Base-by-base conservation (phyloP, 2,888 invertebrate species). In the Andricus curvator region DNA sequence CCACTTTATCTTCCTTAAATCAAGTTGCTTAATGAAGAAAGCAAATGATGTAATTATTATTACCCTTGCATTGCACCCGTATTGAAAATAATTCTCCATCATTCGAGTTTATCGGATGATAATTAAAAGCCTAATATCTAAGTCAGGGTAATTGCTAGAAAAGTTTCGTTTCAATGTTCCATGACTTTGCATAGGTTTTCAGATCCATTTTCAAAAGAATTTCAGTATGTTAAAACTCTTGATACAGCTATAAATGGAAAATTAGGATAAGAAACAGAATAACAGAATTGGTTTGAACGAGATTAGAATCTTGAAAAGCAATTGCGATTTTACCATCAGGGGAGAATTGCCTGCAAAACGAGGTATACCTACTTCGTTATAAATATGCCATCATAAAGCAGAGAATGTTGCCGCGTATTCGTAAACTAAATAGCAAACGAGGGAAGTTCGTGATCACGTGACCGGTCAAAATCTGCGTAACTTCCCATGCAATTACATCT, bases 361-460 rank as follows among this genome's bases (percentile, higher is more conserved):
- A 22, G 60, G 51, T 22, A 13, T 60, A 22, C 4, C 13, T 60
- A 22, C 22, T 60, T 67, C 41, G n/a, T 37, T 67, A 67, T 37
- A 9, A 67, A 67, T 33, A 9, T 20, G 37, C 20, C 67, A 41
- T 33, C 67, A 67, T 67, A 67, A 67, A 67, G 20, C 44, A 4
- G 15, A 67, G 44, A 41, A 33, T 20, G 11, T 37, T 41, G 22
- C 33, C 1, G 17, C n/a, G 33, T 67, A 67, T 67, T 67, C n/a
- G 67, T 37, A n/a, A 44, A 67, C 44, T 41, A 25, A 67, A 67
- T 67, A 25, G 37, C 37, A 67, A 67, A 67, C 20, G 37, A 67
- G 67, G 37, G 20, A 13, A 15, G 25, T 25, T 62, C 62, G 62
- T 67, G 67, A 37, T 67, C 33, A 37, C 67, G 67, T 67, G 67